phyloP scores from a whole-genome alignment of 64 coral and sea anemone species.

The Montipora foliosa region DNA sequence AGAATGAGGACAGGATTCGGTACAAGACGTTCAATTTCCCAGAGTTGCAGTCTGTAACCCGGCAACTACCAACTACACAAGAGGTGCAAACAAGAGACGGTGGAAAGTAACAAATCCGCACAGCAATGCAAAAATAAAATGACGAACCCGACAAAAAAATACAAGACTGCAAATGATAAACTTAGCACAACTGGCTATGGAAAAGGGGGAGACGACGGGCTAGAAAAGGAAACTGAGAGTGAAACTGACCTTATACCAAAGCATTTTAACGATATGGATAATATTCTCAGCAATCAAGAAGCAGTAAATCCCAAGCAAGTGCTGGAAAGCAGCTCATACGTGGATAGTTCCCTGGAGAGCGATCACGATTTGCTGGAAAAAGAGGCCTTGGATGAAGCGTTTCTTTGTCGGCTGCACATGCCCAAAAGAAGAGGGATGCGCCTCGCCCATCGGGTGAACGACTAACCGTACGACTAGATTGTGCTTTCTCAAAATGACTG shows the following conservation, averaged over 20 bases:
- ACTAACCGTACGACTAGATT: too few species aligned
- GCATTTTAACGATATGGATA: conserved; percentile 38
- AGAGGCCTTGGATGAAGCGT: conserved; percentile 2
- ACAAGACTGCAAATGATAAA: conserved; percentile 57
- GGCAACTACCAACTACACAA: neutral
- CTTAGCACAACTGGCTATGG: conserved; percentile 30
- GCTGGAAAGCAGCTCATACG: conserved; percentile 57
- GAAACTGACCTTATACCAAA: conserved; percentile 25
- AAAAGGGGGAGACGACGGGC: conserved; percentile 24
- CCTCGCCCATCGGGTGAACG: neutral
- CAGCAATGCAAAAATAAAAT: neutral
- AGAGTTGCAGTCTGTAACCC: neutral
- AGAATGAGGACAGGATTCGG: conserved; percentile 35
- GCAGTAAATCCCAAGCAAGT: conserved; percentile 35
- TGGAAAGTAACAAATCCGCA: conserved; percentile 37
- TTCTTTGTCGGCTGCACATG: neutral
- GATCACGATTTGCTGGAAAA: conserved; percentile 10
- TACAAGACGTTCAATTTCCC: conserved; percentile 38
- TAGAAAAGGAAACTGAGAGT: conserved; percentile 39
- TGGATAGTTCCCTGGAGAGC: neutral
- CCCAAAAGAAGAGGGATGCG: conserved; percentile 22
- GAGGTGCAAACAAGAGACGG: conserved; percentile 40
- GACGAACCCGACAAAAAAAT: neutral
- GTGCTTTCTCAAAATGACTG: neutral
- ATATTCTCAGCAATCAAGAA: conserved; percentile 50